Evolutionary conservation across 1,140 invertebrate genomes (phyloP).

Genomic region (Phthorimaea operculella): DNA sequence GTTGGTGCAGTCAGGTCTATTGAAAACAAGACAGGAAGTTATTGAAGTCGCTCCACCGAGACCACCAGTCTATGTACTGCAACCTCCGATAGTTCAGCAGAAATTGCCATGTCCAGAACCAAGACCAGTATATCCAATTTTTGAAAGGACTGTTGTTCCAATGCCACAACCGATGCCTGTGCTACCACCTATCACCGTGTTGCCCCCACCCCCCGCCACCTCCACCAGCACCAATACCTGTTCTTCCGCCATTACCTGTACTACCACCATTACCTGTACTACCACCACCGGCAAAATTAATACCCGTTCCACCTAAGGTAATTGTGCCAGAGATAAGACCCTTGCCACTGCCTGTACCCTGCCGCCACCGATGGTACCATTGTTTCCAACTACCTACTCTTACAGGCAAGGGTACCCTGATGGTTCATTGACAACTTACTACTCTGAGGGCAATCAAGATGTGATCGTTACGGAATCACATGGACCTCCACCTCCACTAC

Average conservation of each 20-base stretch:
- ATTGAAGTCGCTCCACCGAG: background rate
- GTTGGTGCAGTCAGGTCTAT: conserved; percentile 17
- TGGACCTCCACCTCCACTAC: conserved; percentile 9
- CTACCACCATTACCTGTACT: background rate
- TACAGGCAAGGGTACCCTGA: conserved; percentile 20
- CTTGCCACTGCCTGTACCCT: too few relatives aligned
- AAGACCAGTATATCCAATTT: background rate
- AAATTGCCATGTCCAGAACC: background rate
- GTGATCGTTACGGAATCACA: conserved; percentile 14
- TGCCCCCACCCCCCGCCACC: background rate
- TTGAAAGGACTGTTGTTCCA: background rate
- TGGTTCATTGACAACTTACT: conserved; percentile 12
- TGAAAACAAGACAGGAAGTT: conserved; percentile 10
- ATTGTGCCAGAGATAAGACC: too few relatives aligned
- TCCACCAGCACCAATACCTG: too few relatives aligned
- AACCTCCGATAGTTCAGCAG: background rate
- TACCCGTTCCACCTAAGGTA: background rate
- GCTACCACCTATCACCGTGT: background rate
- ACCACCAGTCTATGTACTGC: background rate
- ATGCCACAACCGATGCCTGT: background rate
- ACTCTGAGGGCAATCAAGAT: conserved; percentile 12
- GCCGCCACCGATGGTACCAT: background rate
- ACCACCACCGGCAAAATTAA: background rate
- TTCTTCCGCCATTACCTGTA: background rate
- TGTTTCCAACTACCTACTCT: conserved; percentile 15